Evolutionary conservation across 2,888 invertebrate species (phyloP).

Genomic region (Hanleya hanleyi): DNA sequence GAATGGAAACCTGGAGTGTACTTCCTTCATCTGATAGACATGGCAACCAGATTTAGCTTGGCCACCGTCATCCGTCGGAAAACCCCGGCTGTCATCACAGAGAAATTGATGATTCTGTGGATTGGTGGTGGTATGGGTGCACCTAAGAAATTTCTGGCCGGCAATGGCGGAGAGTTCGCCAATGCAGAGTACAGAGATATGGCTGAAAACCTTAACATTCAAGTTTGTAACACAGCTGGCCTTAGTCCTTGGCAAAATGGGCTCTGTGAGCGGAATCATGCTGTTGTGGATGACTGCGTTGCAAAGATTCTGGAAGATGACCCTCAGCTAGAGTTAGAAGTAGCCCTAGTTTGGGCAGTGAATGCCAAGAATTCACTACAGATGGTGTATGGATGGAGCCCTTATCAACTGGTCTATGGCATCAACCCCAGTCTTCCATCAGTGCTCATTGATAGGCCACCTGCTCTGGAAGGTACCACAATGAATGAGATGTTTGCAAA

Average conservation of each 20-base stretch:
- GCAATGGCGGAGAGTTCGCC: constrained; percentile 22
- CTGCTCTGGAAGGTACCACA: constrained; percentile 17
- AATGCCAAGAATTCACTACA: constrained; percentile 17
- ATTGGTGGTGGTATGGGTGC: constrained; percentile 11
- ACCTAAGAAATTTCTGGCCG: constrained; percentile 12
- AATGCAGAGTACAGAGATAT: constrained; percentile 10
- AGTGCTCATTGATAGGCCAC: constrained; percentile 14
- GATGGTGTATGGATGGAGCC: constrained; percentile 20
- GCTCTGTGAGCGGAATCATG: constrained; percentile 10
- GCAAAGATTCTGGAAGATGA: constrained; percentile 4
- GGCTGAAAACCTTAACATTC: constrained; percentile 15
- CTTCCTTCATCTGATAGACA: constrained; percentile 18
- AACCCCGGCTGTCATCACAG: background rate
- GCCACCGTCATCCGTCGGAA: constrained; percentile 10
- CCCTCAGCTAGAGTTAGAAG: background rate
- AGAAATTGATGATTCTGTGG: constrained; percentile 14
- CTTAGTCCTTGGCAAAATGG: constrained; percentile 14
- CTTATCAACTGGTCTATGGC: constrained; percentile 25
- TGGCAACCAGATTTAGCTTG: constrained; percentile 12
- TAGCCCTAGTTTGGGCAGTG: constrained; percentile 13
- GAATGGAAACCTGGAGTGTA: background rate
- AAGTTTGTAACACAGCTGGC: constrained; percentile 7
- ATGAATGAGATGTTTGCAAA: constrained; percentile 25
- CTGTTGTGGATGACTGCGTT: constrained; percentile 15
- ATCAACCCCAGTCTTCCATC: constrained; percentile 21